Percentiles rank a stretch among this genome's conserved stretches.
These are phyloP conservation scores for Deilephila elpenor DNA, from an alignment of 2,888 invertebrate genomes.

Conservation along the genomic window DNA sequence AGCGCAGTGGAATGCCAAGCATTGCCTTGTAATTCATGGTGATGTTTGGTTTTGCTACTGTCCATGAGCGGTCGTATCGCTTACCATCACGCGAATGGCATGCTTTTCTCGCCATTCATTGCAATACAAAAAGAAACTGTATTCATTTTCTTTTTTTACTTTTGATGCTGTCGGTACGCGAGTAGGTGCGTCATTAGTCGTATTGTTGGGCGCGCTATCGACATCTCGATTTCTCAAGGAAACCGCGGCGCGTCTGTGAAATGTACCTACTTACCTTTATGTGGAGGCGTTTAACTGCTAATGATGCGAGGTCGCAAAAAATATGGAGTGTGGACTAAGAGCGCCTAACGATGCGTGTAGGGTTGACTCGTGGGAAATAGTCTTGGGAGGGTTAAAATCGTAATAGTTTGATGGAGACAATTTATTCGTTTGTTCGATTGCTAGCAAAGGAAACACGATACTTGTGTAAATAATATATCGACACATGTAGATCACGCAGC, in stretches of 20 bases:
- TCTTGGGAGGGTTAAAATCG: background rate
- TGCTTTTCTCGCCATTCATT: too few species aligned
- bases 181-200: constrained; percentile 58
- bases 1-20: too few species aligned
- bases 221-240: constrained; percentile 52
- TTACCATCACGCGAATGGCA: too few species aligned
- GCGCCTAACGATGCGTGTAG: background rate
- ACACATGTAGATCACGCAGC: too few species aligned
- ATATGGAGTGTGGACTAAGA: background rate
- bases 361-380: background rate
- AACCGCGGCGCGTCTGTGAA: constrained; percentile 27
- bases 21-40: too few species aligned
- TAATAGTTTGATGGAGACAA: background rate
- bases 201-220: constrained; percentile 58
- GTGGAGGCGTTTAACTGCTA: constrained; percentile 18
- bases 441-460: too few species aligned
- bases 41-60: too few species aligned
- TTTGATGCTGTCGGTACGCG: constrained; percentile 49
- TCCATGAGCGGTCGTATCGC: too few species aligned
- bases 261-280: constrained; percentile 26
- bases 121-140: too few species aligned
- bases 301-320: constrained; percentile 22
- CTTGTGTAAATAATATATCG: too few species aligned
- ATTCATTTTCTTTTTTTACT: background rate
- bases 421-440: too few species aligned